phyloP scores from a whole-genome alignment of 92 coral and sea anemone species.

The Virgularia gustaviana region DNA sequence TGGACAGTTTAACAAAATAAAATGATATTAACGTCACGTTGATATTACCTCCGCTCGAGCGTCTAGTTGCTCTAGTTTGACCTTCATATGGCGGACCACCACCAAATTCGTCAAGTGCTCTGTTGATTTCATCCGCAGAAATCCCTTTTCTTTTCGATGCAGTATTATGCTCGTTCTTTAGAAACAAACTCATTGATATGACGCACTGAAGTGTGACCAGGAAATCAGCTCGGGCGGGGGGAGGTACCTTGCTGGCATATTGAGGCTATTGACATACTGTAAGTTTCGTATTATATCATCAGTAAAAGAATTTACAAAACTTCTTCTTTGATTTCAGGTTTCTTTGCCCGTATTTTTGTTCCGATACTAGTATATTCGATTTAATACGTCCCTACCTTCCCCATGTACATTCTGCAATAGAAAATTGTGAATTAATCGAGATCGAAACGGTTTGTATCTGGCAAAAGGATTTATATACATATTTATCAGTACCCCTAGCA shows the following conservation, averaged over 20 bases:
- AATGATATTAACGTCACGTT: neutral
- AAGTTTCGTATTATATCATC: neutral
- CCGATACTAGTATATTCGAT: no score
- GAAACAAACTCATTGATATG: neutral
- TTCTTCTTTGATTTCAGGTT: no score
- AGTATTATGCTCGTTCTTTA: neutral
- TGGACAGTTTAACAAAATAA: no score
- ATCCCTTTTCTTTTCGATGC: constrained; percentile 7
- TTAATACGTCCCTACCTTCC: no score
- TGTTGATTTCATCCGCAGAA: constrained; percentile 33
- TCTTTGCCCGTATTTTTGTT: no score
- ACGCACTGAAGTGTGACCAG: constrained; percentile 12
- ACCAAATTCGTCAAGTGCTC: constrained; percentile 24
- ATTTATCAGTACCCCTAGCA: neutral
- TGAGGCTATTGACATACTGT: neutral
- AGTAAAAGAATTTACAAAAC: no score
- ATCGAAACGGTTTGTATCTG: no score
- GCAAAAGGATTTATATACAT: neutral
- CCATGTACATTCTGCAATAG: no score
- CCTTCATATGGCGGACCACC: constrained; percentile 22
- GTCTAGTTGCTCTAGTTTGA: constrained; percentile 32
- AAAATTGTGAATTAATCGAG: no score
- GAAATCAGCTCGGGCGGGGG: neutral
- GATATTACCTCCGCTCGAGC: neutral
- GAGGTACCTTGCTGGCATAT: neutral